phyloP scores from a whole-genome alignment of 2,797 vertebrate species.

The Anomalospiza imberbis region DNA sequence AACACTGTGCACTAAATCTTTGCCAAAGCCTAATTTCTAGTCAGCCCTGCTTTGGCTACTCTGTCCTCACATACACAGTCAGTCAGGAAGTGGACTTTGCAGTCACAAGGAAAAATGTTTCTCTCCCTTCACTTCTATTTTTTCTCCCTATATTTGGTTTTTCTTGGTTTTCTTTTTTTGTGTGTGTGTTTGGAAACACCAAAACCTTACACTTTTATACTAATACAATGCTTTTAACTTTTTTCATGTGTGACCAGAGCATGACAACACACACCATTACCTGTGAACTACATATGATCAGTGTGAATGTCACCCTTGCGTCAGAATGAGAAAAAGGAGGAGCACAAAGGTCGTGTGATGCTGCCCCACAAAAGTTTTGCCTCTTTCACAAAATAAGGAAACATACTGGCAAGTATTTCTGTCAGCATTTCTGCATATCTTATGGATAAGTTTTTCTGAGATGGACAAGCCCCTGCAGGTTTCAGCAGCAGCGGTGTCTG shows the following conservation, averaged over 20 bases:
- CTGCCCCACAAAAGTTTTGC: not conserved
- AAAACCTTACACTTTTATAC: not conserved
- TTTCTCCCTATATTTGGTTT: too few relatives aligned
- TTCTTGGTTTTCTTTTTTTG: too few relatives aligned
- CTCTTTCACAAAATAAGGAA: not conserved
- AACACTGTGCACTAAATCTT: not conserved
- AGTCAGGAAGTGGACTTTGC: not conserved
- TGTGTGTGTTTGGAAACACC: not conserved
- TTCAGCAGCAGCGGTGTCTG: not conserved
- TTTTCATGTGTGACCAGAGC: not conserved
- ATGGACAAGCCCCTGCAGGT: not conserved
- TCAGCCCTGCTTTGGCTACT: not conserved
- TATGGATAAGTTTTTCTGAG: not conserved
- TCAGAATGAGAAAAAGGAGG: not conserved
- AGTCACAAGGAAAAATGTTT: not conserved
- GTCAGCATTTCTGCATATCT: not conserved
- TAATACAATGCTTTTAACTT: not conserved
- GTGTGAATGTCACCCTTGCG: not conserved
- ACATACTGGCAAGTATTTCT: not conserved
- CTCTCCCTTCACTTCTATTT: too few relatives aligned
- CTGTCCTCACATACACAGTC: not conserved
- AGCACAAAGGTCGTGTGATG: not conserved
- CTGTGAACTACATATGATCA: not conserved
- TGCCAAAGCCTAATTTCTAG: not conserved
- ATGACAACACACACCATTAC: rapidly evolving